Conservation (phyloP, 1,140 invertebrate genomes). For the Branchinecta lynchi region DNA sequence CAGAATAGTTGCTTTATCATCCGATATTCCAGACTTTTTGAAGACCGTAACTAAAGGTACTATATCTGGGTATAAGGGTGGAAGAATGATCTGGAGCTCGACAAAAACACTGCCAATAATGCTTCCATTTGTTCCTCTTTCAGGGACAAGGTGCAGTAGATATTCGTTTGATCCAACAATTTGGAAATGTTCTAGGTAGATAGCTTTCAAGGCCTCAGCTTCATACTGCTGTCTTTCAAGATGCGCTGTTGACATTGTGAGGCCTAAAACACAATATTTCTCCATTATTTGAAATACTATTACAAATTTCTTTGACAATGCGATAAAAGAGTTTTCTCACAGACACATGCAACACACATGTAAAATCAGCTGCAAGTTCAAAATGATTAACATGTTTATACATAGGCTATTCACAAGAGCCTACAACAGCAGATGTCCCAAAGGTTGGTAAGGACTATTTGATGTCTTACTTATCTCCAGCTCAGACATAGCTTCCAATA, state of each 20-base stretch:
- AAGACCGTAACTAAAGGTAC: not conserved
- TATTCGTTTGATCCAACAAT: not conserved
- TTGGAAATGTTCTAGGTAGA: not conserved
- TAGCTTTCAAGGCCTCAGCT: not conserved
- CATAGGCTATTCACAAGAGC: too few species aligned
- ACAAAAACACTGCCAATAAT: not conserved
- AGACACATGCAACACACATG: too few species aligned
- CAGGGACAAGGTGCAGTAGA: not conserved
- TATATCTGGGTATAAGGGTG: not conserved
- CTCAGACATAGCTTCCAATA: too few species aligned
- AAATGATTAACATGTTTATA: too few species aligned
- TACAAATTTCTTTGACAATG: too few species aligned
- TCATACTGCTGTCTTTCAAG: slow-evolving; percentile 9
- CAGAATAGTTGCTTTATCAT: not conserved
- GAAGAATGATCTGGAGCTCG: not conserved
- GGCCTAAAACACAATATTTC: not conserved
- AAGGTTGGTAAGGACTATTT: too few species aligned
- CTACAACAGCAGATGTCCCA: too few species aligned
- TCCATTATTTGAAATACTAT: too few species aligned
- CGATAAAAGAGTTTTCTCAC: too few species aligned
- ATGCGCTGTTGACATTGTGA: not conserved
- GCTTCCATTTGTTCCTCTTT: slow-evolving; percentile 5
- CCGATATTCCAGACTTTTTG: not conserved
- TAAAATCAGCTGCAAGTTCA: too few species aligned
- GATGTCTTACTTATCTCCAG: too few species aligned